Conservation (phyloP, 2,113 vertebrate species). For the Nibea albiflora region DNA sequence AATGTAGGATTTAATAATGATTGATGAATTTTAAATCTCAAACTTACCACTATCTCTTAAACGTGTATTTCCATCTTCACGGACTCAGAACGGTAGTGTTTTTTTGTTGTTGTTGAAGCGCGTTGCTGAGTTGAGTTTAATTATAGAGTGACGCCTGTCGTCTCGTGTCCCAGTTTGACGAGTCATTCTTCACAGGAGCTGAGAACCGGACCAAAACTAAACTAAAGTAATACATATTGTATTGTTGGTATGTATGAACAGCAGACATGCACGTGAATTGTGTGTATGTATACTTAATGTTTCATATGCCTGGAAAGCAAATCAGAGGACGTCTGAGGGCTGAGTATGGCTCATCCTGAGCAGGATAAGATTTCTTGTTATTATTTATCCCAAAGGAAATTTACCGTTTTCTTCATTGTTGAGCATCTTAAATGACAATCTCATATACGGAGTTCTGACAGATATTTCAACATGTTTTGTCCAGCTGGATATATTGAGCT, state of each 20-base stretch:
- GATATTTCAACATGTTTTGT: background rate
- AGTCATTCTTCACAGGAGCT: slow-evolving; percentile 7
- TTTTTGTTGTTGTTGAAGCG: slow-evolving; percentile 1
- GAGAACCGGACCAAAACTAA: slow-evolving; percentile 23
- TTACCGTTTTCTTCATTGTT: background rate
- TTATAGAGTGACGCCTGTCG: slow-evolving; percentile 22
- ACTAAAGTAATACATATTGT: background rate
- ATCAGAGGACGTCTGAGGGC: background rate
- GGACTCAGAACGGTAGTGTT: background rate
- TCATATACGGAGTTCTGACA: background rate
- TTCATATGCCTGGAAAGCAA: background rate
- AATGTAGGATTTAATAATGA: background rate
- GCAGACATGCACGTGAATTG: background rate
- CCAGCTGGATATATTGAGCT: background rate
- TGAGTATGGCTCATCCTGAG: background rate
- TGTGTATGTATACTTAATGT: background rate
- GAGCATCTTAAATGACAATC: background rate
- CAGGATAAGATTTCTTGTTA: background rate
- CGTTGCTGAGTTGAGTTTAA: slow-evolving; percentile 20
- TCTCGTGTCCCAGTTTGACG: slow-evolving; percentile 17
- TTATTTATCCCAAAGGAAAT: too few species aligned
- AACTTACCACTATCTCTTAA: too few species aligned
- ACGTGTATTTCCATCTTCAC: background rate
- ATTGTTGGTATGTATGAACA: background rate
- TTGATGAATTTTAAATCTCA: background rate